Base-by-base conservation (phyloP, 2,888 invertebrate species). In the Andrena minutula region DNA sequence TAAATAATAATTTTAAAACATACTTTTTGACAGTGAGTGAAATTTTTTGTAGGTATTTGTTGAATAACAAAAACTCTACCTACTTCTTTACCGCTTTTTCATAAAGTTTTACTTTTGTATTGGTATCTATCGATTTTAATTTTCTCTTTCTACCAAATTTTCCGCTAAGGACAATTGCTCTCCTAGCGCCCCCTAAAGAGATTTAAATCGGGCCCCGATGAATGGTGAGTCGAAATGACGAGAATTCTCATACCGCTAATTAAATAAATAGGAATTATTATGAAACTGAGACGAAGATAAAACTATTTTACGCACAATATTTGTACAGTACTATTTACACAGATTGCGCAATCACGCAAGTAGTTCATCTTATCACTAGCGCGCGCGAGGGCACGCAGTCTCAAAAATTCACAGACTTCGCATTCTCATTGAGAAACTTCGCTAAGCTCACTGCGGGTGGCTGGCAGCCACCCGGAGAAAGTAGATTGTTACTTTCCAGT, bases 381-480 rank as follows among this genome's bases (percentile, higher is more conserved):
- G 6, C 8, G 20, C 35, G n/a, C 12, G 41, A 4, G 10, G 23
- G 26, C 26, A 10, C 12, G 10, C 8, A 76, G 60, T 71, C 16
- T 61, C n/a, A 83, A 53, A 71, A 56, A 12, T 75, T 75, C 10
- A 64, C 63, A 0, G 66, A 65, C 41, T 80, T 88, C n/a, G 75
- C 47, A 2, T 82, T 94, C 71, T 94, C 94, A 87, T 96, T 96
- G 86, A 96, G 95, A 94, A 96, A 96, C 93, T 95, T 95, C 56
- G 96, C 96, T 86, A 96, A 92, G 78, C 95, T 94, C 16, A 96
- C 96, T 41, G 95, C 94, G 0, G 96, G 96, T 49, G 96, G 95
- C 86, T 96, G 95, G 90, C 96, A 96, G 61, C 94, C 94, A 12
- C 91, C 91, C 1, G 85, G 60, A 0, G 88, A 83, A 5, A 88